Evolutionary conservation across 37 sponge, comb jelly and placozoan genomes (phyloP).

Genomic region (Haliclona indistincta): DNA sequence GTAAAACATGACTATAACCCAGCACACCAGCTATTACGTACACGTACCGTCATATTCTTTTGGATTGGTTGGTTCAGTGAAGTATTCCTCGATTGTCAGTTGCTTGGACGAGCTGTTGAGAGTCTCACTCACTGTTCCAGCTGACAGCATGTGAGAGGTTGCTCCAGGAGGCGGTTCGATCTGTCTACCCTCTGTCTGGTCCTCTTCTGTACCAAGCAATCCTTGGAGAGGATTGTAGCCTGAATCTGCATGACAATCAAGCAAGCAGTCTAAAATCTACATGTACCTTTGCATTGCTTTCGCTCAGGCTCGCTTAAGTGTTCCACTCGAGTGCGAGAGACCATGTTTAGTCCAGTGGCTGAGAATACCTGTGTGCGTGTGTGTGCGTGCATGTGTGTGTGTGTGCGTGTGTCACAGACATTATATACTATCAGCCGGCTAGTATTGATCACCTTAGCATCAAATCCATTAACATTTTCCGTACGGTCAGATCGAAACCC

Average conservation of each 20-base stretch:
- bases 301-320: constrained; percentile 86
- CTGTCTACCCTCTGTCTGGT: not conserved
- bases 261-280: not conserved
- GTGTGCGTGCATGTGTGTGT: not conserved
- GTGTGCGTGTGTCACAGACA: not conserved
- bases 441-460: constrained; percentile 47
- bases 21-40: not conserved
- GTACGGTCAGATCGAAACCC: constrained; percentile 83
- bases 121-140: not conserved
- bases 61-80: constrained; percentile 42
- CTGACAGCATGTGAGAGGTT: constrained; percentile 7
- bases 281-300: constrained; percentile 55
- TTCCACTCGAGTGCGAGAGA: constrained; percentile 86
- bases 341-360: constrained; percentile 81
- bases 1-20: not conserved
- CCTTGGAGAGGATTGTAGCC: not conserved
- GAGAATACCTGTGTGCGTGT: constrained; percentile 60
- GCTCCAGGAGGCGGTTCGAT: not conserved
- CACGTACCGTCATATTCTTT: constrained; percentile 70
- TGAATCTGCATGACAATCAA: not conserved
- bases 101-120: too few species aligned
- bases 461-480: constrained; percentile 72
- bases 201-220: constrained; percentile 3
- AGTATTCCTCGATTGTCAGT: constrained; percentile 71
- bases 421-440: too few species aligned